Percentiles rank a stretch among this genome's conserved stretches.
Evolutionary conservation across 2,797 vertebrate species (phyloP).

Genomic region (Potorous gilbertii): DNA sequence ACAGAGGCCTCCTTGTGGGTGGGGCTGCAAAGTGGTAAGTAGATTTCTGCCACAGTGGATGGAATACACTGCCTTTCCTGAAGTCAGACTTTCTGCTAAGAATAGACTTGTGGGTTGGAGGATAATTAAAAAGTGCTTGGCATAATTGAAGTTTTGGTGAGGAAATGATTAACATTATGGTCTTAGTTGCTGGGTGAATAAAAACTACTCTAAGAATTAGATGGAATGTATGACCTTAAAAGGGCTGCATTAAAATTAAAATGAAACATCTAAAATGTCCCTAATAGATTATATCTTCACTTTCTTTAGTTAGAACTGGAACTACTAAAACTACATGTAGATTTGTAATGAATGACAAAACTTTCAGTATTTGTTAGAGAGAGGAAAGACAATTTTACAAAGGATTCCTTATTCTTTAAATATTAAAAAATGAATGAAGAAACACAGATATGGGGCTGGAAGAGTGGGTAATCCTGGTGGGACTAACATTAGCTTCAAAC

Average conservation of each 20-base stretch:
- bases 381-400: constrained; percentile 56
- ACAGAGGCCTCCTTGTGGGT: constrained; percentile 82
- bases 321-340: constrained; percentile 41
- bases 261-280: constrained; percentile 53
- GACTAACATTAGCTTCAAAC: constrained; percentile 14
- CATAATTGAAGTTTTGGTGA: constrained; percentile 75
- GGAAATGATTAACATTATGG: constrained; percentile 78
- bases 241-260: constrained; percentile 64
- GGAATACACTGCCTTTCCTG: constrained; percentile 75
- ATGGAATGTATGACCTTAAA: constrained; percentile 75
- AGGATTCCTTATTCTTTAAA: constrained; percentile 5
- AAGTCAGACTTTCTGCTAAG: constrained; percentile 81
- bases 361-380: constrained; percentile 23
- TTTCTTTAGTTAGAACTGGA: constrained; percentile 54
- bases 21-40: constrained; percentile 86
- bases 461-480: neutral
- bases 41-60: constrained; percentile 80
- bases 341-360: constrained; percentile 5
- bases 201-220: constrained; percentile 81
- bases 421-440: constrained; percentile 38
- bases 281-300: constrained; percentile 63
- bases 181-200: constrained; percentile 75
- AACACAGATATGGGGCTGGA: constrained; percentile 4
- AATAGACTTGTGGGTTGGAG: constrained; percentile 83
- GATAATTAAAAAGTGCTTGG: constrained; percentile 84